Evolutionary conservation across 2,113 vertebrate species (phyloP).

Genomic region (Caretta caretta): DNA sequence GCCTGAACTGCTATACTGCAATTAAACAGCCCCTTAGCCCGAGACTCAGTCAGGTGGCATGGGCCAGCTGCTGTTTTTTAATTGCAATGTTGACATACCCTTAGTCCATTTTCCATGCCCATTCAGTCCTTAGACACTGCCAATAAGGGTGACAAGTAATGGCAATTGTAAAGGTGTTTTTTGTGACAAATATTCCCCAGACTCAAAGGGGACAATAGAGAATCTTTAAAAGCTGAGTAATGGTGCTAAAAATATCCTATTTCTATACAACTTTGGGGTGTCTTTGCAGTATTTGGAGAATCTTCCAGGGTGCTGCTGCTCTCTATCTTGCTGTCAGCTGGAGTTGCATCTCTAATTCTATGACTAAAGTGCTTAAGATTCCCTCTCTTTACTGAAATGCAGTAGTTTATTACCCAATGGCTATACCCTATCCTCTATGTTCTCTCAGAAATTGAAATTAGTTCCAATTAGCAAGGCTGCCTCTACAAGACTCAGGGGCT

Average conservation of each 20-base stretch:
- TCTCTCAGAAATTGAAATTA: conserved; percentile 25
- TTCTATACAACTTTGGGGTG: neutral
- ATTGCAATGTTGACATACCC: neutral
- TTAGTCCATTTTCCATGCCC: conserved; percentile 11
- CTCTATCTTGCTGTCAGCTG: neutral
- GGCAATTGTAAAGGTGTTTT: neutral
- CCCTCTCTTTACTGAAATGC: neutral
- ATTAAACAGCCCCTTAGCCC: neutral
- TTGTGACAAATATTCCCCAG: neutral
- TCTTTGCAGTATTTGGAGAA: neutral
- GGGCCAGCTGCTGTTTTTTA: too few species aligned
- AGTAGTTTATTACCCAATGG: neutral
- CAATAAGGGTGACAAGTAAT: neutral
- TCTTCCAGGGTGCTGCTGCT: neutral
- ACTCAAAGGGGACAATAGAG: neutral
- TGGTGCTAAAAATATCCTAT: neutral
- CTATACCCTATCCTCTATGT: neutral
- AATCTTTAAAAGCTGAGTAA: neutral
- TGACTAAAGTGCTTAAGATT: neutral
- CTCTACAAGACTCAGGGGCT: neutral
- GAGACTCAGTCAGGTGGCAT: neutral
- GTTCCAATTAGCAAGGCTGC: neutral
- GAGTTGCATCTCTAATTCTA: neutral
- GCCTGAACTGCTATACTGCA: neutral
- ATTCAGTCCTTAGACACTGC: neutral